phyloP scores from a whole-genome alignment of 2,888 invertebrate species.

The Drosophila diplacantha region DNA sequence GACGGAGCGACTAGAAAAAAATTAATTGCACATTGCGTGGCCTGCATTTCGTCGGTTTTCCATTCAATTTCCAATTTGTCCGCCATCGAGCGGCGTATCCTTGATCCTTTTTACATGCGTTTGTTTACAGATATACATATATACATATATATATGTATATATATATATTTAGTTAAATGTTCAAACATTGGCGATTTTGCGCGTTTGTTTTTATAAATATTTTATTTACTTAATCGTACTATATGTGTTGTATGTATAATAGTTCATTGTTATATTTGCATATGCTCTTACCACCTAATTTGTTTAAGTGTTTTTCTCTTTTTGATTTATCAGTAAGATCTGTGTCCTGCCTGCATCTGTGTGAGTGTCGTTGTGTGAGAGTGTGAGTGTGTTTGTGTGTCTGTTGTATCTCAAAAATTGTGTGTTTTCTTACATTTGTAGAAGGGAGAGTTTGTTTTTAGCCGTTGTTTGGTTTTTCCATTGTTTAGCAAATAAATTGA shows the following conservation, averaged over 20 bases:
- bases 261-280: slow-evolving; percentile 71
- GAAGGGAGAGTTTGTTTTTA: slow-evolving; percentile 21
- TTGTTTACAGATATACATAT: slow-evolving; percentile 41
- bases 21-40: slow-evolving; percentile 71
- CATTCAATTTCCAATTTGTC: slow-evolving; percentile 44
- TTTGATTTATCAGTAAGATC: slow-evolving; percentile 60
- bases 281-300: slow-evolving; percentile 65
- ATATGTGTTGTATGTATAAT: slow-evolving; percentile 65
- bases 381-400: slow-evolving; percentile 29
- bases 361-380: slow-evolving; percentile 22
- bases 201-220: slow-evolving; percentile 64
- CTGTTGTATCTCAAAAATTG: slow-evolving; percentile 36
- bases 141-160: slow-evolving; percentile 24
- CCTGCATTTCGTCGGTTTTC: slow-evolving; percentile 51
- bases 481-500: slow-evolving; percentile 61
- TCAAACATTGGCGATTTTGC: slow-evolving; percentile 51
- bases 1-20: slow-evolving; percentile 62
- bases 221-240: slow-evolving; percentile 67
- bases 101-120: slow-evolving; percentile 42
- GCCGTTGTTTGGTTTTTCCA: slow-evolving; percentile 27
- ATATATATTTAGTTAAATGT: slow-evolving; percentile 57
- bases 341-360: slow-evolving; percentile 30
- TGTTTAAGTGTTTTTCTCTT: slow-evolving; percentile 60
- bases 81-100: slow-evolving; percentile 16
- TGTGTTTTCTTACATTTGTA: slow-evolving; percentile 42